Percentiles rank a stretch among this genome's conserved stretches.
Evolutionary conservation across 1,140 invertebrate species (phyloP).

Genomic region (Drosophila navojoa): DNA sequence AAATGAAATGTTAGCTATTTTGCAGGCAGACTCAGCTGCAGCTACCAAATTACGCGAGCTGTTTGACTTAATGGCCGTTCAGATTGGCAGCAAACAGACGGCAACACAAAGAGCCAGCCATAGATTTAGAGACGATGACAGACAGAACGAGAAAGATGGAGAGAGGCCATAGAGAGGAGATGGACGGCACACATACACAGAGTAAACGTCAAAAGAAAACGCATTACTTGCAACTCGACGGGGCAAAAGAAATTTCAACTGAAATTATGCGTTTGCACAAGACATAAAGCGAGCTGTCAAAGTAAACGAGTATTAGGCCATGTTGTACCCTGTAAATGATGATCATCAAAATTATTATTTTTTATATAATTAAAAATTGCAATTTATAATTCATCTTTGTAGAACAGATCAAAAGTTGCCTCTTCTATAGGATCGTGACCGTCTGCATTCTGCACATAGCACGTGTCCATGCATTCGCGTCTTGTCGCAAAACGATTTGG

Average conservation of each 20-base stretch:
- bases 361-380: background rate
- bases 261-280: conserved; percentile 63
- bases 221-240: conserved; percentile 60
- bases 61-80: conserved; percentile 71
- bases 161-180: background rate
- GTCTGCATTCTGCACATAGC: conserved; percentile 40
- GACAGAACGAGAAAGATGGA: background rate
- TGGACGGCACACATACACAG: background rate
- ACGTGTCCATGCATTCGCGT: conserved; percentile 43
- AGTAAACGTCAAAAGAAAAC: conserved; percentile 55
- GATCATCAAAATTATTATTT: too few species aligned
- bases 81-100: conserved; percentile 76
- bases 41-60: conserved; percentile 63
- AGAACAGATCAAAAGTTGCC: conserved; percentile 46
- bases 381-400: conserved; percentile 34
- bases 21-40: conserved; percentile 33
- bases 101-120: conserved; percentile 26
- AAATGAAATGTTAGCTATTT: conserved; percentile 52
- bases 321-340: background rate
- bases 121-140: conserved; percentile 4
- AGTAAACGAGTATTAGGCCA: background rate
- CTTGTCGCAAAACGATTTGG: conserved; percentile 56
- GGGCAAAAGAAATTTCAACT: conserved; percentile 48
- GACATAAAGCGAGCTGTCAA: conserved; percentile 30
- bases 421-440: conserved; percentile 15